Evolutionary conservation across 2,797 vertebrate genomes (phyloP), one percentile per base, ranked within the genome.

Genomic region (Enteromius mattozi): DNA sequence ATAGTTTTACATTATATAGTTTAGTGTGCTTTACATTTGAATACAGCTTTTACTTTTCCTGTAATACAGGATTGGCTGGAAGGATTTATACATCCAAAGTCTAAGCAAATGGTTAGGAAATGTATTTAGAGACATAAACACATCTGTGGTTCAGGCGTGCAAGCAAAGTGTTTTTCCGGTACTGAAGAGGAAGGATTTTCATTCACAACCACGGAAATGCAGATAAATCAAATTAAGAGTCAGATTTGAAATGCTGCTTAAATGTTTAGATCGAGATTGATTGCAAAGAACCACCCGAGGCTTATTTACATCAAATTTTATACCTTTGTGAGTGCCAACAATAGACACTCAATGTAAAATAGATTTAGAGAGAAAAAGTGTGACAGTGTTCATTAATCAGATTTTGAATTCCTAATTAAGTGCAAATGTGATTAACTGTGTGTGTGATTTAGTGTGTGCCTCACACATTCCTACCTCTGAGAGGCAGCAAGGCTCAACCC

Each of bases 211-310:
- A 87, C 66, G 61, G 89, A 92, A 93, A 93, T 84, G 86, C 88
- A 93, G 93, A 94, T 93, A 93, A 94, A 93, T 94, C 76, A 91
- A 92, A 94, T 93, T 91, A 93, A 90, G 88, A 69, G 45, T 66
- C 42, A 3, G 76, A 88, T 56, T 77, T 75, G 56, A 83, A 72
- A 33, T 24, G 76, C 59, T 66, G 72, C 69, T 82, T n/a, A 81
- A 81, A 81, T 78, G 63, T 82, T 86, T 59, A 51, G 51, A 84
- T 59, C 71, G 19, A 56, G 80, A 79, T 71, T 86, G 83, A 69
- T 63, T 72, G 47, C 81, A 70, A 42, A 19, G 30, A 69, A 56
- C 16, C 19, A 13, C 6, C 40, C 1, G 14, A 37, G 47, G 70
- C 66, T 72, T 85, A 63, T 86, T 85, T 85, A 85, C 69, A 83